A percentile compares a stretch with the other conserved stretches of the same genome.
These are phyloP conservation scores for Elysia chlorotica DNA, from an alignment of 1,140 invertebrate genomes.

Conservation along the genomic window DNA sequence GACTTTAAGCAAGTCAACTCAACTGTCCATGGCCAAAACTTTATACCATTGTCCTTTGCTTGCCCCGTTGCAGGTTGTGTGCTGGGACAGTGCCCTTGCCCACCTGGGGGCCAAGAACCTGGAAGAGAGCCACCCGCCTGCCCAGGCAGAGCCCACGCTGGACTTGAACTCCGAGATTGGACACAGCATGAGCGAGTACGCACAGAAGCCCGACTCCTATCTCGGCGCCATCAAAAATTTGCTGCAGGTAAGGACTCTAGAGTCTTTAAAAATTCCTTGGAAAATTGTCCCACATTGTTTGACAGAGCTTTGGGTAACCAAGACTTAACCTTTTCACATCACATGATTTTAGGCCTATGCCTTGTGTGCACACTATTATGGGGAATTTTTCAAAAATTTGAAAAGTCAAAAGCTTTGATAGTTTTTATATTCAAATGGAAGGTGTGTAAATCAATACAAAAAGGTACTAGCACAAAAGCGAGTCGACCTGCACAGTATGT, in stretches of 20 bases:
- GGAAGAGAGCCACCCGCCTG: background rate
- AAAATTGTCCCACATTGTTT: background rate
- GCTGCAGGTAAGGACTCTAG: conserved; percentile 8
- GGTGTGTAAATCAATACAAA: too few species aligned
- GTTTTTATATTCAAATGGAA: too few species aligned
- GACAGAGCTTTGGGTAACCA: too few species aligned
- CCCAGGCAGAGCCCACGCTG: background rate
- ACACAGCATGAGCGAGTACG: conserved; percentile 39
- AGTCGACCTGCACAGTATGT: too few species aligned
- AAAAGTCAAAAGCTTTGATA: too few species aligned
- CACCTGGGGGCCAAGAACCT: conserved; percentile 33
- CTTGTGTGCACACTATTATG: background rate
- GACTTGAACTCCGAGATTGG: conserved; percentile 20
- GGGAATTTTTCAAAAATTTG: too few species aligned
- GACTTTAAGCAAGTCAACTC: background rate
- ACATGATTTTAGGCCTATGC: background rate
- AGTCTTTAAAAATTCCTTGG: too few species aligned
- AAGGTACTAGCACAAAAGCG: too few species aligned
- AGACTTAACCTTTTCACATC: background rate
- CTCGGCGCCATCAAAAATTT: conserved; percentile 8
- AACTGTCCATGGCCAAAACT: background rate
- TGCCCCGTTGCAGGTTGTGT: conserved; percentile 58
- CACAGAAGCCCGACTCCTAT: conserved; percentile 29
- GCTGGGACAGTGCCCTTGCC: conserved; percentile 65
- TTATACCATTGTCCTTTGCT: background rate